phyloP scores from a whole-genome alignment of 2,888 invertebrate genomes.

The Cancer borealis region DNA sequence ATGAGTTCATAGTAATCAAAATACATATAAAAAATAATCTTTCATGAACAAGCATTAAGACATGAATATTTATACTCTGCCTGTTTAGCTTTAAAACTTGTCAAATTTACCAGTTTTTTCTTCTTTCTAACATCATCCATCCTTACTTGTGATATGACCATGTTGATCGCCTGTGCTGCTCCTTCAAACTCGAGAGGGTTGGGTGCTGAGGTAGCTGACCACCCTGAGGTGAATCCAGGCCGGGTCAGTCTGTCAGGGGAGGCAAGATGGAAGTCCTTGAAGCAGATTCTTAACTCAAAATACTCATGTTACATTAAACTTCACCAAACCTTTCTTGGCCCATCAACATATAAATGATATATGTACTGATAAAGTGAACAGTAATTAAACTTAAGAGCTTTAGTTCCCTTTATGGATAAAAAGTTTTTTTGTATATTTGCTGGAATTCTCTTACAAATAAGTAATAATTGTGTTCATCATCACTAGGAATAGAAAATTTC shows the following conservation, averaged over 20 bases:
- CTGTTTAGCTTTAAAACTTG: not conserved
- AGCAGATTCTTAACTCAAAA: too few species aligned
- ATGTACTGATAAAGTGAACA: too few species aligned
- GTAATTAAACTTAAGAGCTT: too few species aligned
- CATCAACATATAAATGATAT: too few species aligned
- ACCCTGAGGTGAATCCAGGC: constrained; percentile 69
- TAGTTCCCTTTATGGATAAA: too few species aligned
- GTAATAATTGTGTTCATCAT: too few species aligned
- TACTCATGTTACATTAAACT: too few species aligned
- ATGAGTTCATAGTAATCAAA: not conserved
- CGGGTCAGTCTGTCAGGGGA: constrained; percentile 60
- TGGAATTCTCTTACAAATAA: too few species aligned
- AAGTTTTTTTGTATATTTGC: too few species aligned
- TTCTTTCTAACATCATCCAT: not conserved
- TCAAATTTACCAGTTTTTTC: not conserved
- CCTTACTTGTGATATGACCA: constrained; percentile 77
- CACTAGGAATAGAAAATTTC: not conserved
- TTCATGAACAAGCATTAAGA: not conserved
- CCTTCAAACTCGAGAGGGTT: constrained; percentile 64
- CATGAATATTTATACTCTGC: not conserved
- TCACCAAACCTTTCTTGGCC: too few species aligned
- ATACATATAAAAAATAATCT: not conserved
- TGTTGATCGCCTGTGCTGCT: constrained; percentile 77
- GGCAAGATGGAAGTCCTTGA: not conserved
- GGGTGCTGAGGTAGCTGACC: constrained; percentile 44